phyloP scores from a whole-genome alignment of 2,797 vertebrate species.

The Pseudochaenichthys georgianus region DNA sequence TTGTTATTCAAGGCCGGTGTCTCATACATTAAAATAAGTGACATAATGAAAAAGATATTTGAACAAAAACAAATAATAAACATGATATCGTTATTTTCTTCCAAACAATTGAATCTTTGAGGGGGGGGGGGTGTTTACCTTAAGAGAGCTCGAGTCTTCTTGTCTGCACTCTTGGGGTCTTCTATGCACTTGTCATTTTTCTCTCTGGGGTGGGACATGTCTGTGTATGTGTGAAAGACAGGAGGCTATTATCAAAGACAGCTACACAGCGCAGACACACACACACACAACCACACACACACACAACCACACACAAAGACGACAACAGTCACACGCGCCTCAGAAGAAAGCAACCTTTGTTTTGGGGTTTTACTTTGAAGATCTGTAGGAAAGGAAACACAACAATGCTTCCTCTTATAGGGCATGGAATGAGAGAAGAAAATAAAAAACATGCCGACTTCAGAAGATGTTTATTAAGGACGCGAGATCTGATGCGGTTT shows the following conservation, averaged over 20 bases:
- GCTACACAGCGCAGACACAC: conserved; percentile 67
- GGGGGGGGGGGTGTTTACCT: conserved; percentile 82
- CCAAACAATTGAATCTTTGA: conserved; percentile 1
- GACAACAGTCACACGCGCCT: conserved; percentile 46
- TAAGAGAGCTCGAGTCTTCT: conserved; percentile 91
- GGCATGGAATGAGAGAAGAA: conserved; percentile 56
- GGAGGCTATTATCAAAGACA: conserved; percentile 84
- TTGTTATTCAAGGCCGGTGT: too few relatives aligned
- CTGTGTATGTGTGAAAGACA: conserved; percentile 84
- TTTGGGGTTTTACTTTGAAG: conserved; percentile 87
- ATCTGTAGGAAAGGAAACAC: conserved; percentile 83
- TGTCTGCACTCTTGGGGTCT: conserved; percentile 92
- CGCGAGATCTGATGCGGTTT: conserved; percentile 78
- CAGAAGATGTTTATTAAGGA: conserved; percentile 82
- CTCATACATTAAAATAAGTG: background rate
- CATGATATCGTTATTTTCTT: background rate
- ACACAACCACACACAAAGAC: conserved; percentile 49
- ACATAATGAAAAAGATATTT: background rate
- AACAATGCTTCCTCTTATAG: conserved; percentile 85
- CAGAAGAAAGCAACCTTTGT: conserved; percentile 88
- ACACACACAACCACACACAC: conserved; percentile 31
- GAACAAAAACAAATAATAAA: conserved; percentile 6
- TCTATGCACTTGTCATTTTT: conserved; percentile 92
- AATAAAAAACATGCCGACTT: conserved; percentile 70
- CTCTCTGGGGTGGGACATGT: conserved; percentile 89